A percentile compares a stretch with the other conserved stretches of the same genome.
These are phyloP conservation scores for Natrix natrix DNA, from an alignment of 2,797 vertebrate genomes.

Conservation along the genomic window DNA sequence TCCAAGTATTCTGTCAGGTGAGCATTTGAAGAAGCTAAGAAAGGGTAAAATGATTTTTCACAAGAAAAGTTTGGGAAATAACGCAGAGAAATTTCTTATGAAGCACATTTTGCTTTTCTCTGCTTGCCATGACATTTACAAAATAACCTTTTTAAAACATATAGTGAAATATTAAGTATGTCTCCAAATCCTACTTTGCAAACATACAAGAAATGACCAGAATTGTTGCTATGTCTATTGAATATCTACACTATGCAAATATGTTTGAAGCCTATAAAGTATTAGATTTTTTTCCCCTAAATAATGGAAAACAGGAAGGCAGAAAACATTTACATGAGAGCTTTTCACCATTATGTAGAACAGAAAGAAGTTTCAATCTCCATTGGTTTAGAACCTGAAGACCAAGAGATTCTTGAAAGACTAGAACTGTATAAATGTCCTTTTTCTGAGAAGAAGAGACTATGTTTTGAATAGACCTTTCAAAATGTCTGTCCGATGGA, in stretches of 20 bases:
- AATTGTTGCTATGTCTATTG: background rate
- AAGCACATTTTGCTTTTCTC: background rate
- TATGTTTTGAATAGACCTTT: slow-evolving; percentile 28
- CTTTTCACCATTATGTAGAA: slow-evolving; percentile 20
- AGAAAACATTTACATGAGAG: background rate
- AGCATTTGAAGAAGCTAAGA: background rate
- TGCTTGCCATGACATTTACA: background rate
- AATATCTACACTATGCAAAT: background rate
- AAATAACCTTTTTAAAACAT: background rate
- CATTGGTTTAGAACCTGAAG: slow-evolving; percentile 10
- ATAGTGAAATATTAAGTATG: background rate
- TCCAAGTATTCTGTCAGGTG: background rate
- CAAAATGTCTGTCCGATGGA: slow-evolving; percentile 31
- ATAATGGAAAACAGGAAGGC: slow-evolving; percentile 8
- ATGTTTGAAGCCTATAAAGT: background rate
- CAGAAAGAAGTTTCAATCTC: background rate
- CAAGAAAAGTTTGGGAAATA: background rate
- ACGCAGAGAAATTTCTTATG: background rate
- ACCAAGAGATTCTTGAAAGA: background rate
- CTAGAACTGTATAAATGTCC: slow-evolving; percentile 23
- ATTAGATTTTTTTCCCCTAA: background rate
- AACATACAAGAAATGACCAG: background rate
- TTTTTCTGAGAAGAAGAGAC: slow-evolving; percentile 30
- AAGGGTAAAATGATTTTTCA: background rate
- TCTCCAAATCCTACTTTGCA: background rate